Evolutionary conservation across 2,888 invertebrate species (phyloP).

Genomic region (Heteropelma amictum): DNA sequence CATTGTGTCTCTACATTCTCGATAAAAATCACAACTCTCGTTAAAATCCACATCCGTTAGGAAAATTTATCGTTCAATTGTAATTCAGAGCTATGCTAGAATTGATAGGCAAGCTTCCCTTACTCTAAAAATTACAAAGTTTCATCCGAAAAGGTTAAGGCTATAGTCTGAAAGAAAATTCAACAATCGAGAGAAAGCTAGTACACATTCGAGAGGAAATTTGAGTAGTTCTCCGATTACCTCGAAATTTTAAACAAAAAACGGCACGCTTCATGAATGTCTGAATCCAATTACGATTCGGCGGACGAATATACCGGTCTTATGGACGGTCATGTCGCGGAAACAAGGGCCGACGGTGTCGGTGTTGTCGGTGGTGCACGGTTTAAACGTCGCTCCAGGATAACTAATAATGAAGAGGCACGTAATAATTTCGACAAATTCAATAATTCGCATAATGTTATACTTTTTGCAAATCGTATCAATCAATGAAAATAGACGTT

Average conservation of each 20-base stretch:
- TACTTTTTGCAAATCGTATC: background rate
- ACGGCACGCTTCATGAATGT: constrained; percentile 73
- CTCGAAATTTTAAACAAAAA: constrained; percentile 5
- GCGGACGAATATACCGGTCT: constrained; percentile 88
- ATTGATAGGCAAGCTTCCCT: too few relatives aligned
- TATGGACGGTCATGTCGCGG: constrained; percentile 91
- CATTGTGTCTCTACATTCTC: background rate
- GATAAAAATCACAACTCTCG: background rate
- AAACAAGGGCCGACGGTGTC: constrained; percentile 80
- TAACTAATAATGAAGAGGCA: constrained; percentile 75
- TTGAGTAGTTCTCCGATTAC: background rate
- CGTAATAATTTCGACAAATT: constrained; percentile 52
- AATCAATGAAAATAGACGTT: too few relatives aligned
- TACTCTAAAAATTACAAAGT: too few relatives aligned
- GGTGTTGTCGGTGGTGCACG: constrained; percentile 80
- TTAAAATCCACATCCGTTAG: too few relatives aligned
- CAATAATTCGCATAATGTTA: background rate
- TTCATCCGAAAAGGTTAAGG: too few relatives aligned
- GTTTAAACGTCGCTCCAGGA: constrained; percentile 81
- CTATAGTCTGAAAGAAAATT: background rate
- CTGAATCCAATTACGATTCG: constrained; percentile 81
- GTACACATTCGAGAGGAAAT: background rate
- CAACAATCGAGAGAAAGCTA: background rate
- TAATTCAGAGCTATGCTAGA: too few relatives aligned
- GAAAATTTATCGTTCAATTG: too few relatives aligned